A percentile compares a stretch with the other conserved stretches of the same genome.
Conservation (phyloP, 2,888 invertebrate species). For the Acrobeloides nanus region DNA sequence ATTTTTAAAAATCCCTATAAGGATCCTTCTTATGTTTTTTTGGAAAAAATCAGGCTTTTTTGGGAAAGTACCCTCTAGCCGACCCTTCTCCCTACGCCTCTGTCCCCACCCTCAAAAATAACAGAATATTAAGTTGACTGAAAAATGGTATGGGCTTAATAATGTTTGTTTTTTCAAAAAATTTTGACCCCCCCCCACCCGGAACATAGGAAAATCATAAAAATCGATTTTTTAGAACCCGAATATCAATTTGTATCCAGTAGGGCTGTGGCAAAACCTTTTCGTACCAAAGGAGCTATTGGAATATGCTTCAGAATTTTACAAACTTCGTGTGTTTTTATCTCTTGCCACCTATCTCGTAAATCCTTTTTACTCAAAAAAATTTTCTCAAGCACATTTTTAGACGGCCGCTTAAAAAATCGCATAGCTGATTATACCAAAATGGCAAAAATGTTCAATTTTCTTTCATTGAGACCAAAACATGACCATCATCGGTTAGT, state of each 20-base stretch:
- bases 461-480: conserved; percentile 15
- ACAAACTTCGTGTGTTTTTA: conserved; percentile 86
- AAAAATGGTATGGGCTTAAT: too few species aligned
- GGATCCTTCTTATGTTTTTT: too few species aligned
- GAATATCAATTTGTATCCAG: conserved; percentile 38
- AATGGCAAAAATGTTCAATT: conserved; percentile 23
- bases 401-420: conserved; percentile 38
- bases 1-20: too few species aligned
- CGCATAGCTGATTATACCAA: conserved; percentile 44
- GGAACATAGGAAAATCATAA: too few species aligned
- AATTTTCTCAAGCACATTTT: not conserved
- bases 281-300: conserved; percentile 80
- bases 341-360: conserved; percentile 88
- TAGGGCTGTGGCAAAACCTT: conserved; percentile 36
- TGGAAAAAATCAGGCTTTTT: conserved; percentile 4
- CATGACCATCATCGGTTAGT: conserved; percentile 2
- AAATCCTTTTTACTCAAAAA: conserved; percentile 11
- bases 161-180: not conserved
- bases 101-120: too few species aligned
- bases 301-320: conserved; percentile 85
- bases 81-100: too few species aligned
- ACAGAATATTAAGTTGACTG: too few species aligned
- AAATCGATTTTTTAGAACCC: conserved; percentile 34
- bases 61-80: not conserved
- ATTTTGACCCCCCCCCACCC: too few species aligned